Evolutionary conservation across 2,888 invertebrate genomes (phyloP), one percentile per base, ranked within the genome.

Genomic region (Polydrusus cervinus): DNA sequence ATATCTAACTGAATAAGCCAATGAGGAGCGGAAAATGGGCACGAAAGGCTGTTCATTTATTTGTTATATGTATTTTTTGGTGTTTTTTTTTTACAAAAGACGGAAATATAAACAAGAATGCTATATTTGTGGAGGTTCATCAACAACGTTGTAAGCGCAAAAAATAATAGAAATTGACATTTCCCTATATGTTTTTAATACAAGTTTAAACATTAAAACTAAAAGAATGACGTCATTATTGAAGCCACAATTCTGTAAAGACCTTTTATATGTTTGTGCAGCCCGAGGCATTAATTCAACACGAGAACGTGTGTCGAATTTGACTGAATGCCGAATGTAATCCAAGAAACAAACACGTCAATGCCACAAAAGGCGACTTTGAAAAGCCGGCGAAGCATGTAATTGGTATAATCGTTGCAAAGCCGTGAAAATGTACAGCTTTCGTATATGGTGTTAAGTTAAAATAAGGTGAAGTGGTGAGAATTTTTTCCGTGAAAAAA

Each of bases 301-400:
- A 61, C 20, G 74, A 74, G 68, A 74, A 62, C 62, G 69, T 74
- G 74, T 65, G 65, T 74, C 70, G 68, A 70, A 74, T 74, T 69
- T 70, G 69, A 64, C 45, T 74, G 74, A 74, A 69, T 53, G 70
- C 57, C 64, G 68, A 67, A 71, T 67, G 75, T 67, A 53, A 75
- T 75, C 71, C 75, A 75, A 70, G 75, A 75, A 75, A 75, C 75
- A 75, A 75, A 75, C 75, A 75, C 68, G 75, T 75, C 75, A 68
- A 40, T 14, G 34, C 55, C 68, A 75, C 75, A 75, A 75, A 67
- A 53, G 75, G 51, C 71, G 61, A 70, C 71, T 75, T 49, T 53
- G 67, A 71, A 71, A 61, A 67, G 66, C 71, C 71, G 68, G 14
- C 71, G 64, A 55, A 71, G 71, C 75, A 68, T 71, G 71, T 75